A percentile compares a stretch with the other conserved stretches of the same genome.
These are phyloP conservation scores for Nudaria mundana DNA, from an alignment of 2,888 invertebrate genomes.

Conservation along the genomic window DNA sequence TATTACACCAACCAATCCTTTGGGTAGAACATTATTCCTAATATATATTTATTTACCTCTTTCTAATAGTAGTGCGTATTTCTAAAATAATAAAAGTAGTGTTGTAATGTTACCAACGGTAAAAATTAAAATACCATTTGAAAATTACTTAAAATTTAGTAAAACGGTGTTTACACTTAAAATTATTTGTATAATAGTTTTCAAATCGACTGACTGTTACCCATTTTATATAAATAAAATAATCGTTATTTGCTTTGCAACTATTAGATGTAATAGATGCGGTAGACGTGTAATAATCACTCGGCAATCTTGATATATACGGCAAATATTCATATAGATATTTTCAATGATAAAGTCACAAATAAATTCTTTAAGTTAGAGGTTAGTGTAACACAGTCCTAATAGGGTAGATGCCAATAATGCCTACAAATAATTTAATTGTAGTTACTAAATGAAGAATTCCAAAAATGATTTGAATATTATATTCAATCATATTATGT, in stretches of 20 bases:
- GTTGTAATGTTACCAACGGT: slow-evolving; percentile 8
- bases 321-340: too few relatives aligned
- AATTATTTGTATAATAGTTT: slow-evolving; percentile 30
- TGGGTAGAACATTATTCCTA: too few relatives aligned
- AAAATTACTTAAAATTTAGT: slow-evolving; percentile 19
- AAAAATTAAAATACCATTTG: slow-evolving; percentile 17
- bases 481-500: too few relatives aligned
- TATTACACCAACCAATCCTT: too few relatives aligned
- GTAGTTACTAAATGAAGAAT: too few relatives aligned
- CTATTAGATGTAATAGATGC: slow-evolving; percentile 21
- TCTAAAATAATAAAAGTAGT: slow-evolving; percentile 15
- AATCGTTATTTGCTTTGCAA: slow-evolving; percentile 31
- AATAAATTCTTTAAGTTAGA: neutral
- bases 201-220: slow-evolving; percentile 40
- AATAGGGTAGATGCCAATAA: slow-evolving; percentile 19
- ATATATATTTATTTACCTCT: too few relatives aligned
- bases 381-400: neutral
- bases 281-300: slow-evolving; percentile 21
- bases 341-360: too few relatives aligned
- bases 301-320: neutral
- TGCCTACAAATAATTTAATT: too few relatives aligned
- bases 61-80: slow-evolving; percentile 22
- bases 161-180: slow-evolving; percentile 25
- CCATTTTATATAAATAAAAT: slow-evolving; percentile 31
- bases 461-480: too few relatives aligned